These are phyloP conservation scores for Marasmarcha lunaedactyla DNA, from an alignment of 2,888 invertebrate species.

Conservation along the genomic window DNA sequence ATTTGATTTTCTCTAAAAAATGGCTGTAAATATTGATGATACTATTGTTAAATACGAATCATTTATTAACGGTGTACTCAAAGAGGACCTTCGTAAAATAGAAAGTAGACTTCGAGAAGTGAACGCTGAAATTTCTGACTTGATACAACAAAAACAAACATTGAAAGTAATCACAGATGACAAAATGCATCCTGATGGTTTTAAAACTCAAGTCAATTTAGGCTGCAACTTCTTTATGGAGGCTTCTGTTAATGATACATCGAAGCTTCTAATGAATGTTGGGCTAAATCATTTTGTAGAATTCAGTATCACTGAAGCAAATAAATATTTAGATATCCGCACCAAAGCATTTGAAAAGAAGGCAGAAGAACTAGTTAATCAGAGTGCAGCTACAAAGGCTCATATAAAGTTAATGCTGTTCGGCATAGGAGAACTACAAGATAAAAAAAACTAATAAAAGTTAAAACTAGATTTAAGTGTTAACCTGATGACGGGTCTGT, in stretches of 20 bases:
- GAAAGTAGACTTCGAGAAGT: constrained; percentile 71
- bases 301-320: constrained; percentile 77
- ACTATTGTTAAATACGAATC: constrained; percentile 70
- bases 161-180: constrained; percentile 74
- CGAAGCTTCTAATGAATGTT: constrained; percentile 76
- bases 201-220: constrained; percentile 74
- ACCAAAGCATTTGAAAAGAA: constrained; percentile 74
- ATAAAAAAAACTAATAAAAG: constrained; percentile 9
- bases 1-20: no score
- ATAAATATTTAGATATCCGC: constrained; percentile 77
- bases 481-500: no score
- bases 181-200: constrained; percentile 53
- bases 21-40: constrained; percentile 16
- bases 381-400: constrained; percentile 79
- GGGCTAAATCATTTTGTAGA: constrained; percentile 83
- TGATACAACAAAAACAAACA: constrained; percentile 77
- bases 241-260: constrained; percentile 76
- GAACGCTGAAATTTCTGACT: constrained; percentile 78
- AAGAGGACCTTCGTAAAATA: constrained; percentile 74
- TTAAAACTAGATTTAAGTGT: no score
- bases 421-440: constrained; percentile 73
- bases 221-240: constrained; percentile 89
- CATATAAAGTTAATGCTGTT: constrained; percentile 83
- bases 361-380: constrained; percentile 72
- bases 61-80: constrained; percentile 83